Evolutionary conservation across 2,797 vertebrate species (phyloP), one percentile per base, ranked within the genome.

Genomic region (Salmo trutta): DNA sequence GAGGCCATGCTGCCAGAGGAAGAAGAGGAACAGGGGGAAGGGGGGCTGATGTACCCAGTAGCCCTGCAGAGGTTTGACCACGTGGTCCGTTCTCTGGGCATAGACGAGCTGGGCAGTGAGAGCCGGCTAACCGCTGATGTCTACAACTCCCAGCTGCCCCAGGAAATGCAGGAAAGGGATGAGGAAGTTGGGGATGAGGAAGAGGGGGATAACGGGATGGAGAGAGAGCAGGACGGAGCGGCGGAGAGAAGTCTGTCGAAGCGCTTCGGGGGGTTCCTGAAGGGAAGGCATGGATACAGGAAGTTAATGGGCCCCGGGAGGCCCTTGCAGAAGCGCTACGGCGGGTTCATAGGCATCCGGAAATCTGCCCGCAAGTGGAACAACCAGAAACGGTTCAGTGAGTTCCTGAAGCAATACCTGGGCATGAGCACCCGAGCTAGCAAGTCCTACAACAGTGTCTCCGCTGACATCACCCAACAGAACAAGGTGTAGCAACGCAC

Each of bases 361-460:
- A 99, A 99, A 89, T 97, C 97, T 0, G 97, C 97, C 71, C 94
- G 97, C 79, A 99, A 99, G 91, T 95, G 98, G 96, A 98, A 97
- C 93, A 99, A 96, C 93, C 98, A 99, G 92, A 99, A 99, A 93
- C 94, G 98, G 79, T 97, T 98, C 92, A 98, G 97, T 53, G 95
- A 99, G 91, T 98, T 98, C 86, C 94, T 99, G 88, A 96, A 96
- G 95, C 97, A 99, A 92, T 99, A 98, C 87, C 93, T 99, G 85
- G 96, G 97, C 74, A 96, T 98, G 96, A 95, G 93, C 79, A 85
- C 96, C 65, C 96, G 96, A 74, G 95, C 96, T 76, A 95, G 95
- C 10, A 94, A 96, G 86, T 62, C 56, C 7, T 96, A 94, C 83
- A 95, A 96, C 82, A 93, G 91, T 19, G 29, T 93, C 79, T 93